phyloP scores from a whole-genome alignment of 2,888 invertebrate genomes.

The Augochlorella aurata region DNA sequence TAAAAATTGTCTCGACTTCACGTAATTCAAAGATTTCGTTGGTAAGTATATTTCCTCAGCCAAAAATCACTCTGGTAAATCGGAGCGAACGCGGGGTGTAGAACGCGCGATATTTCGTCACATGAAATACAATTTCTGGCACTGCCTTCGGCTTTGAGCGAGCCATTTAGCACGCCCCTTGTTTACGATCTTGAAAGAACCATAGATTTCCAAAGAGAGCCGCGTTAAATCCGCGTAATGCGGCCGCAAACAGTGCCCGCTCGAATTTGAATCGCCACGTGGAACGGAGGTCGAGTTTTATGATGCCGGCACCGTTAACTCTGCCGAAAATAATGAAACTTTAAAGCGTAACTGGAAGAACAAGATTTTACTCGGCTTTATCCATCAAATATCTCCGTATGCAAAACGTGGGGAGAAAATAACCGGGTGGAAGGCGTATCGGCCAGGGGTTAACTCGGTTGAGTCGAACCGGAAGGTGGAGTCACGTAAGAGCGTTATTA shows the following conservation, averaged over 20 bases:
- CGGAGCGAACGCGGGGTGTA: background rate
- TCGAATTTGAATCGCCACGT: conserved; percentile 20
- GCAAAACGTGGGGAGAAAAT: conserved; percentile 46
- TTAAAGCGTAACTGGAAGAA: conserved; percentile 28
- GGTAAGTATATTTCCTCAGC: background rate
- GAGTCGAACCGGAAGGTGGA: conserved; percentile 41
- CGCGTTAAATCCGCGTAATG: conserved; percentile 39
- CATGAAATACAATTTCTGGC: background rate
- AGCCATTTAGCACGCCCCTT: background rate
- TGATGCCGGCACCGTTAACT: conserved; percentile 29
- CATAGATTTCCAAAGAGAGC: background rate
- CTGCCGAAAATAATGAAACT: conserved; percentile 32
- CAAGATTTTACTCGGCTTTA: conserved; percentile 23
- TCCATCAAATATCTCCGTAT: conserved; percentile 46
- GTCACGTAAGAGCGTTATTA: conserved; percentile 77
- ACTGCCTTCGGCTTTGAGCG: background rate
- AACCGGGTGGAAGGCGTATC: conserved; percentile 32
- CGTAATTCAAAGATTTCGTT: background rate
- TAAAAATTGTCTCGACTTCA: background rate
- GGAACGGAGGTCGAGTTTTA: conserved; percentile 33
- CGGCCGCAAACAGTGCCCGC: conserved; percentile 4
- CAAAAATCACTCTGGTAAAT: background rate
- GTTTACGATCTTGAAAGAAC: conserved; percentile 20
- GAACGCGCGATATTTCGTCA: background rate
- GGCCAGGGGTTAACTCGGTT: conserved; percentile 40